A percentile compares a stretch with the other conserved stretches of the same genome.
These are phyloP conservation scores for Rhorus exstirpatorius DNA, from an alignment of 2,888 invertebrate species.

Conservation along the genomic window DNA sequence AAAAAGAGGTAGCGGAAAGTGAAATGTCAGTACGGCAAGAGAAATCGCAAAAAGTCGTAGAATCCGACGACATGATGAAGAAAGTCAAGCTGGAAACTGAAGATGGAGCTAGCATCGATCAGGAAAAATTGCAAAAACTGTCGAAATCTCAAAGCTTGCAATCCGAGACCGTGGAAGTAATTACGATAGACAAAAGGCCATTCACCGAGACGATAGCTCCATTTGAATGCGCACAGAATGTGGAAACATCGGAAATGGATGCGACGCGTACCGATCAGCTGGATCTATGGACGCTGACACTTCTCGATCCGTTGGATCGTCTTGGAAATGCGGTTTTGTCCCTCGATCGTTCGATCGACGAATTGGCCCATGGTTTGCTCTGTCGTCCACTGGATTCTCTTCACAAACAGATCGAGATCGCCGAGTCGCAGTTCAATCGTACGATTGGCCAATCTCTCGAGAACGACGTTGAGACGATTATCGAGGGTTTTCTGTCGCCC, in stretches of 20 bases:
- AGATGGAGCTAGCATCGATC: not conserved
- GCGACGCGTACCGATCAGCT: constrained; percentile 66
- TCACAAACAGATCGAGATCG: constrained; percentile 80
- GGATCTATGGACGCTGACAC: constrained; percentile 71
- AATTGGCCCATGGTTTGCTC: constrained; percentile 73
- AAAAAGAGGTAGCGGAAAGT: not conserved
- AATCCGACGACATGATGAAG: constrained; percentile 2
- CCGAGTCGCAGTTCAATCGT: constrained; percentile 78
- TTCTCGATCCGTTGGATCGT: constrained; percentile 75
- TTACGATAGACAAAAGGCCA: constrained; percentile 58
- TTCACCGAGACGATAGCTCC: constrained; percentile 48
- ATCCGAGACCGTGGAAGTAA: constrained; percentile 49
- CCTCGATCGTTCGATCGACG: constrained; percentile 77
- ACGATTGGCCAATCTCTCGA: constrained; percentile 75
- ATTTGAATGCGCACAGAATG: constrained; percentile 32
- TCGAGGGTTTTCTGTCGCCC: constrained; percentile 83
- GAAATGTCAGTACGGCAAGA: no score
- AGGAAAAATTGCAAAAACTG: not conserved
- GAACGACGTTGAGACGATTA: constrained; percentile 82
- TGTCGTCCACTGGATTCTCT: constrained; percentile 80
- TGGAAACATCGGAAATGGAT: constrained; percentile 19
- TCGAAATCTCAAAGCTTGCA: not conserved
- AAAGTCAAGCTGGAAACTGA: not conserved
- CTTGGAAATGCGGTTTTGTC: constrained; percentile 75
- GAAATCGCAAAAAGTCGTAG: not conserved